Conservation (phyloP, 53 echinoderm and acorn worm genomes). For the Paracentrotus lividus region DNA sequence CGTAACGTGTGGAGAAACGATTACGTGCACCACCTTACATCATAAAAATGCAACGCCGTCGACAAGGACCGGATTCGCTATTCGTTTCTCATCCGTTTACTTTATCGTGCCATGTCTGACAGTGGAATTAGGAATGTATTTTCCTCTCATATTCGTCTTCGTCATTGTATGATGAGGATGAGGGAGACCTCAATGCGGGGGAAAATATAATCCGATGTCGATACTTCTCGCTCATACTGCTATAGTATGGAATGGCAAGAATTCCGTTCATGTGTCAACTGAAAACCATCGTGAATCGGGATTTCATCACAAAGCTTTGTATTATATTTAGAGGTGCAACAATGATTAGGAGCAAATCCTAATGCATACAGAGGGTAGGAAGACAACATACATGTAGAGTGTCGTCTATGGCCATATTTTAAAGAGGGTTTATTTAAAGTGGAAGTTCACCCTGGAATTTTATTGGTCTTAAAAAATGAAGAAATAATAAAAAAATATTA, state of each 20-base stretch:
- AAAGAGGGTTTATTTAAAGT: no score
- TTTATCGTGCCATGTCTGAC: no score
- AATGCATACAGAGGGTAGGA: neutral
- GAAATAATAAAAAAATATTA: no score
- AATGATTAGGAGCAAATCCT: neutral
- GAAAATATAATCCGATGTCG: neutral
- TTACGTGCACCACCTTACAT: no score
- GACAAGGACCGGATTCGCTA: no score
- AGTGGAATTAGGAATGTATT: neutral
- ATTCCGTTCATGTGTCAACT: constrained; percentile 28
- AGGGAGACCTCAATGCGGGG: neutral
- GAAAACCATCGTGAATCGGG: neutral
- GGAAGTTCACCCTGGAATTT: no score
- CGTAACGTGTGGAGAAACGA: no score
- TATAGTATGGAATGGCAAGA: constrained; percentile 9
- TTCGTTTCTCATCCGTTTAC: neutral
- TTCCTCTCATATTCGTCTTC: constrained; percentile 49
- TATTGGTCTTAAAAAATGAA: no score
- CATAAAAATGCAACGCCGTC: no score
- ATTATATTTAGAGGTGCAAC: neutral
- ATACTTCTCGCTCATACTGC: neutral
- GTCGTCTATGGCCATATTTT: neutral
- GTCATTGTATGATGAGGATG: constrained; percentile 20
- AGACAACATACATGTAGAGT: neutral
- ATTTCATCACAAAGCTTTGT: neutral